Percentiles rank a stretch among this genome's conserved stretches.
phyloP scores from a whole-genome alignment of 2,888 invertebrate genomes.

The Pyralis farinalis region DNA sequence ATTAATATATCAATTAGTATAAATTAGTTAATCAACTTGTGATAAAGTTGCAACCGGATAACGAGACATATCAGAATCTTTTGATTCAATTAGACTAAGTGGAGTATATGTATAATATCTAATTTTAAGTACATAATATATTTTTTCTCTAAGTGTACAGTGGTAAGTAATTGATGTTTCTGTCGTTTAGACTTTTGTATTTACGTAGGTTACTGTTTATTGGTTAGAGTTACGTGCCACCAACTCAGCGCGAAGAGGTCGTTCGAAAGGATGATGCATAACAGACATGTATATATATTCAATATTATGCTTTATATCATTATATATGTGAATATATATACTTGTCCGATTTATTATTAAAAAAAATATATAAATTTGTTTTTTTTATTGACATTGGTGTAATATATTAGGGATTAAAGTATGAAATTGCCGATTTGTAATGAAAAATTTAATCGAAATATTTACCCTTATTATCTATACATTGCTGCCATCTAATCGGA shows the following conservation, averaged over 20 bases:
- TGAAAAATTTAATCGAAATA: too few species aligned
- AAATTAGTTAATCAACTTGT: conserved; percentile 71
- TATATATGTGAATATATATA: too few species aligned
- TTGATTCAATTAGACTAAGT: conserved; percentile 81
- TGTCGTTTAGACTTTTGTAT: conserved; percentile 28
- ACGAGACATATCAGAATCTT: conserved; percentile 87
- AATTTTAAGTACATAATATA: conserved; percentile 17
- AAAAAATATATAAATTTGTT: too few species aligned
- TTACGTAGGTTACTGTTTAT: conserved; percentile 16
- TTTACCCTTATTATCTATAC: too few species aligned
- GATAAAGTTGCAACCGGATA: conserved; percentile 85
- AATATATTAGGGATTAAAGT: too few species aligned
- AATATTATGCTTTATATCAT: too few species aligned
- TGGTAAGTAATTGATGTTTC: conserved; percentile 30
- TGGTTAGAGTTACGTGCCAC: conserved; percentile 22
- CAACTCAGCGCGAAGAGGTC: conserved; percentile 29
- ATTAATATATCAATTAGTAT: conserved; percentile 67
- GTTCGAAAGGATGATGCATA: conserved; percentile 26
- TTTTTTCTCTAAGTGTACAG: conserved; percentile 49
- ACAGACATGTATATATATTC: too few species aligned
- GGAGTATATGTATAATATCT: conserved; percentile 25
- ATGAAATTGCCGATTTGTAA: too few species aligned
- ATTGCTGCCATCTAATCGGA: too few species aligned
- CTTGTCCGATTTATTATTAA: too few species aligned
- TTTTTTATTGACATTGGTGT: too few species aligned